Percentiles rank a stretch among this genome's conserved stretches.
These are phyloP conservation scores for Tenthredo distinguenda DNA, from an alignment of 2,888 invertebrate species.

Conservation along the genomic window DNA sequence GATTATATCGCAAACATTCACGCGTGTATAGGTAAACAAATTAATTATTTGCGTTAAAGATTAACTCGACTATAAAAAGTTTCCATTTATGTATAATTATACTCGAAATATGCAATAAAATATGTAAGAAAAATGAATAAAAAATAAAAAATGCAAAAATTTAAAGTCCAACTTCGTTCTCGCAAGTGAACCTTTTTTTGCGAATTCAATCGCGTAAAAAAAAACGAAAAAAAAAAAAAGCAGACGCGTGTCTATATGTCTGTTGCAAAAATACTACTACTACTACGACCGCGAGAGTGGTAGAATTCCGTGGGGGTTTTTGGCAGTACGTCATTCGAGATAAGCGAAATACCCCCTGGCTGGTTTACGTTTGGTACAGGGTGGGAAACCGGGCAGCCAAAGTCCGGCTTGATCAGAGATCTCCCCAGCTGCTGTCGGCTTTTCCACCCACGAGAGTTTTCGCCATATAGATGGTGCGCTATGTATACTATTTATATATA, in stretches of 20 bases:
- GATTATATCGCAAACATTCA: no score
- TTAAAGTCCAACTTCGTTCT: no score
- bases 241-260: neutral
- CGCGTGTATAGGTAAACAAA: no score
- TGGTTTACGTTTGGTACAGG: neutral
- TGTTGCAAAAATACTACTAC: neutral
- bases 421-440: neutral
- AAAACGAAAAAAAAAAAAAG: neutral
- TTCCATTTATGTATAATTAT: no score
- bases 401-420: conserved; percentile 30
- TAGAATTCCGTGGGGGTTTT: conserved; percentile 14
- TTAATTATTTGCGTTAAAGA: no score
- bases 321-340: conserved; percentile 34
- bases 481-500: no score
- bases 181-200: no score
- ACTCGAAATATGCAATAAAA: no score
- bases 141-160: no score
- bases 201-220: no score
- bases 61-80: no score
- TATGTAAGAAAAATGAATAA: no score
- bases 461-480: neutral
- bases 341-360: conserved; percentile 35
- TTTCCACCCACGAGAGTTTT: neutral
- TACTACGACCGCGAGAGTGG: neutral
- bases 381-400: neutral